Evolutionary conservation across 2,113 vertebrate genomes (phyloP).

Genomic region (Rhegmatorhina hoffmannsi): DNA sequence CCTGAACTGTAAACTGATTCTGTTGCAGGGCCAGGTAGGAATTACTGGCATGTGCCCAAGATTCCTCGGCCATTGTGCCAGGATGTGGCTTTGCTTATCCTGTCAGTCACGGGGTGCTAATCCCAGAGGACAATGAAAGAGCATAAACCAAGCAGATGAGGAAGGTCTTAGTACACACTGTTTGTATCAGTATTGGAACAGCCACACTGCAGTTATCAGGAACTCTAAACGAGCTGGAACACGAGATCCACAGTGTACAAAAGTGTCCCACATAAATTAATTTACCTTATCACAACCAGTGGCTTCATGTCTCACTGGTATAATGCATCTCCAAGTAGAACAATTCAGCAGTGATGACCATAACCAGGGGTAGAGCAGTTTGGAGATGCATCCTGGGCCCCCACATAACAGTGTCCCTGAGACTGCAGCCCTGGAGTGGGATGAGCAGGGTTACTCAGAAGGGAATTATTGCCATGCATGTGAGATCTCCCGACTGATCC

Average conservation of each 20-base stretch:
- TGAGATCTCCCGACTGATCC: background rate
- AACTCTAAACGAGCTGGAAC: background rate
- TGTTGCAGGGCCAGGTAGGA: fast-evolving
- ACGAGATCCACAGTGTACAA: fast-evolving
- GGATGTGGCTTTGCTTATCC: background rate
- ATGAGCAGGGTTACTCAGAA: background rate
- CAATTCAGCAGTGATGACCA: background rate
- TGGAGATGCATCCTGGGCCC: background rate
- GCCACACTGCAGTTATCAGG: fast-evolving
- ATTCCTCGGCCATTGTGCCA: background rate
- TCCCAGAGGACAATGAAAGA: background rate
- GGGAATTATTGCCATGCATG: fast-evolving
- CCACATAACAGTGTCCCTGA: background rate
- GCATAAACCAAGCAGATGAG: background rate
- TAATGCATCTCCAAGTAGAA: background rate
- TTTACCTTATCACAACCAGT: background rate
- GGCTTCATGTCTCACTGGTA: background rate
- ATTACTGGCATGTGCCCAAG: fast-evolving
- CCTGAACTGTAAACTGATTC: background rate
- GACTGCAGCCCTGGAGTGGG: background rate
- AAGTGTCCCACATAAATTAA: background rate
- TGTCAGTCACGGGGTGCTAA: fast-evolving
- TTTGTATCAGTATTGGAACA: background rate
- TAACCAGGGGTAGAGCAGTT: background rate
- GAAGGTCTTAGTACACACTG: background rate